Evolutionary conservation across 53 echinoderm and acorn worm species (phyloP).

Genomic region (Astropecten irregularis): DNA sequence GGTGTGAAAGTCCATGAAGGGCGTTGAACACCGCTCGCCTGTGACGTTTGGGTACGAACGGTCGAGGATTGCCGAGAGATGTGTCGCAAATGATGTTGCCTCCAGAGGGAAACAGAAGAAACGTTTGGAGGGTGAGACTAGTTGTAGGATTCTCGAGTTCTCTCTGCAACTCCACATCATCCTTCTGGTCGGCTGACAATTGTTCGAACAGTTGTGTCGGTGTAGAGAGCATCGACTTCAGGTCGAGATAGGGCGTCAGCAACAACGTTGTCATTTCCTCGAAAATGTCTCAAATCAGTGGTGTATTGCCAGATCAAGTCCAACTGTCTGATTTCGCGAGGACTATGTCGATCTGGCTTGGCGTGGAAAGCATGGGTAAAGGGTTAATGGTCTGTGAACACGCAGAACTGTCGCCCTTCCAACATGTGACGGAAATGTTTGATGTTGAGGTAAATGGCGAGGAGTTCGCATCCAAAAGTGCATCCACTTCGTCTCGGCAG

Average conservation of each 20-base stretch:
- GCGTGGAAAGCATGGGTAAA: conserved; percentile 48
- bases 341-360: conserved; percentile 51
- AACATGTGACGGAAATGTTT: conserved; percentile 53
- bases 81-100: conserved; percentile 37
- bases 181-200: conserved; percentile 43
- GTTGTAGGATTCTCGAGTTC: not conserved
- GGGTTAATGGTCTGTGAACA: conserved; percentile 65
- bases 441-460: conserved; percentile 61
- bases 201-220: conserved; percentile 5
- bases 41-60: not conserved
- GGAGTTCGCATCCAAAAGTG: conserved; percentile 57
- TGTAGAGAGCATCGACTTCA: conserved; percentile 1
- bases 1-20: conserved; percentile 53
- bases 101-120: not conserved
- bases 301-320: conserved; percentile 60
- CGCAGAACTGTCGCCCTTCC: conserved; percentile 62
- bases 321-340: conserved; percentile 58
- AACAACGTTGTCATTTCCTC: conserved; percentile 59
- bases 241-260: conserved; percentile 59
- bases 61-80: conserved; percentile 20
- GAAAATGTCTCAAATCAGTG: conserved; percentile 55
- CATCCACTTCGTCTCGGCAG: conserved; percentile 56
- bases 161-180: conserved; percentile 9
- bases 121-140: not conserved
- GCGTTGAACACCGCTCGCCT: conserved; percentile 36